A percentile compares a stretch with the other conserved stretches of the same genome.
Conservation (phyloP, 2,113 vertebrate genomes). For the Muntiacus muntjak region DNA sequence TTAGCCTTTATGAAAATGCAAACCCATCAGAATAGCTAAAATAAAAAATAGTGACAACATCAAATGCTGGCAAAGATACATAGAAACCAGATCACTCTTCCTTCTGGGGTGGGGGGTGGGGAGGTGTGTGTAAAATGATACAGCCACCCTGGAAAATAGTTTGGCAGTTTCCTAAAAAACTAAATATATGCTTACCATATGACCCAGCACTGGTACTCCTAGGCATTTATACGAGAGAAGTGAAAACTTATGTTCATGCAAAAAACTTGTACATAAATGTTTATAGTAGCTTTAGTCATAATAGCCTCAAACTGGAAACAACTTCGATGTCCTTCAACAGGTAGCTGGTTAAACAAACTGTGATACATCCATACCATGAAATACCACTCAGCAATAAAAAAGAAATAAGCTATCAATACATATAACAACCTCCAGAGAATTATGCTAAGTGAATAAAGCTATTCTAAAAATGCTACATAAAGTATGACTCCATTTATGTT, state of each 20-base stretch:
- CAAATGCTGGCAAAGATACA: background rate
- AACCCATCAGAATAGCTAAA: background rate
- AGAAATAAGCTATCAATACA: background rate
- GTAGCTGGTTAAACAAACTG: background rate
- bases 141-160: background rate
- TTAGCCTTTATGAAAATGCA: background rate
- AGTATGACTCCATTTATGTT: background rate
- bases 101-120: too few relatives aligned
- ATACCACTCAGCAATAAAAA: background rate
- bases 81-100: background rate
- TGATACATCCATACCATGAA: background rate
- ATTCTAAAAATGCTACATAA: background rate
- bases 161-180: conserved; percentile 4
- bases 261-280: background rate
- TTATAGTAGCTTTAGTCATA: background rate
- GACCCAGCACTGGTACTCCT: background rate
- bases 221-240: background rate
- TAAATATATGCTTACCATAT: background rate
- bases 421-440: background rate
- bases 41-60: background rate
- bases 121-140: background rate
- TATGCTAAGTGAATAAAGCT: background rate
- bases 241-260: background rate
- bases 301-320: background rate
- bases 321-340: background rate